Evolutionary conservation across 2,888 invertebrate genomes (phyloP).

Genomic region (Willowsia nigromaculata): DNA sequence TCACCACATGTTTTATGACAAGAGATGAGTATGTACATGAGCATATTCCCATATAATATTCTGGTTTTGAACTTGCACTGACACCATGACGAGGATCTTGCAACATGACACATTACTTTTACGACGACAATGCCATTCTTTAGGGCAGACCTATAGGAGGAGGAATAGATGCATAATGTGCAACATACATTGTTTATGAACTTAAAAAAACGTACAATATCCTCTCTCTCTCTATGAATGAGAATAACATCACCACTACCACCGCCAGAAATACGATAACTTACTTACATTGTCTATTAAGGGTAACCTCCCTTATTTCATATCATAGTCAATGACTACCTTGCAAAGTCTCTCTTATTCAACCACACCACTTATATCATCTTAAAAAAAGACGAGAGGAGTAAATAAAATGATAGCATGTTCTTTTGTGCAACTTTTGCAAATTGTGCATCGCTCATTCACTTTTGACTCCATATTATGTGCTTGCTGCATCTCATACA

Average conservation of each 20-base stretch:
- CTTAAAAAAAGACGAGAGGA: neutral
- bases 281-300: slow-evolving; percentile 37
- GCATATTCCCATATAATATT: neutral
- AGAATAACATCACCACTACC: neutral
- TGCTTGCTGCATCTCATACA: neutral
- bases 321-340: slow-evolving; percentile 71
- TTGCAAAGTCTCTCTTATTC: slow-evolving; percentile 71
- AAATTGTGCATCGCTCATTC: neutral
- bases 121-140: slow-evolving; percentile 16
- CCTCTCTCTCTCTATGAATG: slow-evolving; percentile 25
- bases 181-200: neutral
- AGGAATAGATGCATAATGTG: slow-evolving; percentile 2
- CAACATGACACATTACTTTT: slow-evolving; percentile 26
- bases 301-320: slow-evolving; percentile 73
- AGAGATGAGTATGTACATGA: slow-evolving; percentile 20
- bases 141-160: slow-evolving; percentile 4
- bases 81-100: slow-evolving; percentile 29
- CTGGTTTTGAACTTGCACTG: slow-evolving; percentile 59
- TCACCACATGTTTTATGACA: slow-evolving; percentile 17
- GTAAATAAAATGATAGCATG: slow-evolving; percentile 45
- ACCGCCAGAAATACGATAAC: neutral
- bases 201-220: slow-evolving; percentile 25
- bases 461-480: neutral
- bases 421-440: neutral
- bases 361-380: slow-evolving; percentile 12